Percentiles rank a stretch among this genome's conserved stretches.
Conservation (phyloP, 1,140 invertebrate species). For the Drosophila nasuta region DNA sequence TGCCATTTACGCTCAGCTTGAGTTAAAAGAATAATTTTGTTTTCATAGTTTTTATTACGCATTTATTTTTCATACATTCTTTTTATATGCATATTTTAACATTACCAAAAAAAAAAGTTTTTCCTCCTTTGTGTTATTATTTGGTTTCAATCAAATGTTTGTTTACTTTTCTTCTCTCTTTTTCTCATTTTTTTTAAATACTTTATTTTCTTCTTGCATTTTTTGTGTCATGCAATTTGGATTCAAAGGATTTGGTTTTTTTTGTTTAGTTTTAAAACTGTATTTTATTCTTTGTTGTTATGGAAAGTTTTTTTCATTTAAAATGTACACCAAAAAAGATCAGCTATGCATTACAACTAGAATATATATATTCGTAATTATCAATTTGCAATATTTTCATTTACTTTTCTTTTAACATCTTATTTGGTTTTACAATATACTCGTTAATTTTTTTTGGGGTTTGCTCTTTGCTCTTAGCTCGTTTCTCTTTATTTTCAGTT, state of each 20-base stretch:
- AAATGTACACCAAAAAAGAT: slow-evolving; percentile 78
- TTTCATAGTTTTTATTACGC: slow-evolving; percentile 45
- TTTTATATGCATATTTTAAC: slow-evolving; percentile 74
- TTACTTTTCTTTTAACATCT: slow-evolving; percentile 19
- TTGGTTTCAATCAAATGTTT: slow-evolving; percentile 58
- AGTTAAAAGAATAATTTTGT: not conserved
- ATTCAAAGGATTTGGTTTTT: slow-evolving; percentile 52
- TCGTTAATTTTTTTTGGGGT: slow-evolving; percentile 3
- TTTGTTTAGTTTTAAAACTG: slow-evolving; percentile 54
- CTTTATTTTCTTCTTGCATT: not conserved
- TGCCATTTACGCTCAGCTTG: not conserved
- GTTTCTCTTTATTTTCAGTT: slow-evolving; percentile 12
- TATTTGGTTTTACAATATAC: slow-evolving; percentile 51
- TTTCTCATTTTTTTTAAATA: slow-evolving; percentile 4
- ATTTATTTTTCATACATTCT: slow-evolving; percentile 46
- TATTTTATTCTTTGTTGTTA: slow-evolving; percentile 34
- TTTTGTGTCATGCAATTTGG: slow-evolving; percentile 59
- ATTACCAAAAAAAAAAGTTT: slow-evolving; percentile 71
- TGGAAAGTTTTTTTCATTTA: slow-evolving; percentile 59
- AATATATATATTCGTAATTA: slow-evolving; percentile 52
- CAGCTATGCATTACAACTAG: slow-evolving; percentile 71
- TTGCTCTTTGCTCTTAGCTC: not conserved
- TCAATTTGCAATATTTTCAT: slow-evolving; percentile 44
- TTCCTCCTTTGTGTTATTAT: slow-evolving; percentile 41
- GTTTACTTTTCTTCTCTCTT: slow-evolving; percentile 6